phyloP scores from a whole-genome alignment of 2,797 vertebrate genomes.

The Xyrichtys novacula region DNA sequence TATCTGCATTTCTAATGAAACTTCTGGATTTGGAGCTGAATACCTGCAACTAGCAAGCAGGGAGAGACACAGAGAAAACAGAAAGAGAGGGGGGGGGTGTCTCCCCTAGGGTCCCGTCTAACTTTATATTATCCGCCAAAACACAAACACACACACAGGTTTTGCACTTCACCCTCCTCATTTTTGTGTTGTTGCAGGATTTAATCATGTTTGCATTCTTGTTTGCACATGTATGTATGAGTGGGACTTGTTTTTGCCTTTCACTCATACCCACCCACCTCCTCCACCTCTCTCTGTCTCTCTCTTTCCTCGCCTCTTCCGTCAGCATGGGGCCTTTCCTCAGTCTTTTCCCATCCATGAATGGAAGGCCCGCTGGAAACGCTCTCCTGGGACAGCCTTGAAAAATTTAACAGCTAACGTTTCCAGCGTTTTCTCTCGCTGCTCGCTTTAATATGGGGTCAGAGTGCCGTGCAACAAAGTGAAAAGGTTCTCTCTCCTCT shows the following conservation, averaged over 20 bases:
- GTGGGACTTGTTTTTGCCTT: slow-evolving; percentile 1
- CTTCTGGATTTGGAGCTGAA: slow-evolving; percentile 89
- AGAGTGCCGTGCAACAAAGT: slow-evolving; percentile 80
- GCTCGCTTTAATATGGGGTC: slow-evolving; percentile 84
- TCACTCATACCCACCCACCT: slow-evolving; percentile 53
- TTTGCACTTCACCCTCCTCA: slow-evolving; percentile 1
- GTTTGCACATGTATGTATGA: slow-evolving; percentile 25
- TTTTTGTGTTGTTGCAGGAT: slow-evolving; percentile 24
- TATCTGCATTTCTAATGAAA: slow-evolving; percentile 94
- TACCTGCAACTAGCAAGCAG: slow-evolving; percentile 75
- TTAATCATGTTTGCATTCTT: slow-evolving; percentile 17
- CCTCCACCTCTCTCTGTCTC: background rate
- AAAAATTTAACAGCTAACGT: slow-evolving; percentile 83
- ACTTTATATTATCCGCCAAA: slow-evolving; percentile 52
- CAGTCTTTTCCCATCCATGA: slow-evolving; percentile 56
- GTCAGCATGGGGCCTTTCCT: slow-evolving; percentile 45
- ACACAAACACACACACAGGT: slow-evolving; percentile 24
- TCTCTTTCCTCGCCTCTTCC: slow-evolving; percentile 15
- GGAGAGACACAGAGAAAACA: slow-evolving; percentile 40
- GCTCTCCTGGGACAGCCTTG: slow-evolving; percentile 76
- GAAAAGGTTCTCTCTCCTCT: slow-evolving; percentile 78
- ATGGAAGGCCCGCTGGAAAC: slow-evolving; percentile 53
- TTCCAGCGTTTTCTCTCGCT: slow-evolving; percentile 72
- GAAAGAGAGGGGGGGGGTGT: slow-evolving; percentile 42
- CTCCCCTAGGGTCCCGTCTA: slow-evolving; percentile 42